Percentiles rank a stretch among this genome's conserved stretches.
Evolutionary conservation across 1,140 invertebrate genomes (phyloP).

Genomic region (Drosophila pectinifera): DNA sequence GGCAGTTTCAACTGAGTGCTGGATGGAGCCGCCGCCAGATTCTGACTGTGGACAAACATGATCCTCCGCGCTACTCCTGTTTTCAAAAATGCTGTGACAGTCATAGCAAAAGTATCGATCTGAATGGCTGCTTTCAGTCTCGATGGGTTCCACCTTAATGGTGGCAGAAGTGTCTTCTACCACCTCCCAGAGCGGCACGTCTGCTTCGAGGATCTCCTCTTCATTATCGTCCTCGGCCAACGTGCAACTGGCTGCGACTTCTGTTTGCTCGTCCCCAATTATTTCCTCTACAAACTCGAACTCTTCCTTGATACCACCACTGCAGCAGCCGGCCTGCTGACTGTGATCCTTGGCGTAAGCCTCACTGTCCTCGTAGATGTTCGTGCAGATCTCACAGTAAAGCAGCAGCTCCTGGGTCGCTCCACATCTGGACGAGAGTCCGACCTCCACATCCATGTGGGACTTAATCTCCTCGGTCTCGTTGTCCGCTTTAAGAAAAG

Average conservation of each 20-base stretch:
- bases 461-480: conserved; percentile 1
- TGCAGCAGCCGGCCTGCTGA: conserved; percentile 5
- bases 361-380: conserved; percentile 42
- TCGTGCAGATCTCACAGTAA: conserved; percentile 56
- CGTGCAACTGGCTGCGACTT: not conserved
- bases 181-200: conserved; percentile 62
- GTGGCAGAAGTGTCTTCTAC: conserved; percentile 30
- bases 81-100: conserved; percentile 72
- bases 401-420: conserved; percentile 29
- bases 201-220: conserved; percentile 49
- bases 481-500: conserved; percentile 8
- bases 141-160: not conserved
- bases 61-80: conserved; percentile 64
- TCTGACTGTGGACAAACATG: conserved; percentile 65
- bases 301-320: conserved; percentile 10
- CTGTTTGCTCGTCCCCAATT: conserved; percentile 22
- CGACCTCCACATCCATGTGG: conserved; percentile 51
- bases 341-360: conserved; percentile 44
- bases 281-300: conserved; percentile 14
- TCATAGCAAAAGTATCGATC: conserved; percentile 79
- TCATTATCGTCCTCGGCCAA: conserved; percentile 13
- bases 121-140: conserved; percentile 17
- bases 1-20: conserved; percentile 2
- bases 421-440: conserved; percentile 16
- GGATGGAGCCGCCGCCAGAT: not conserved